phyloP scores from a whole-genome alignment of 2,113 vertebrate genomes.

The Deroptyus accipitrinus region DNA sequence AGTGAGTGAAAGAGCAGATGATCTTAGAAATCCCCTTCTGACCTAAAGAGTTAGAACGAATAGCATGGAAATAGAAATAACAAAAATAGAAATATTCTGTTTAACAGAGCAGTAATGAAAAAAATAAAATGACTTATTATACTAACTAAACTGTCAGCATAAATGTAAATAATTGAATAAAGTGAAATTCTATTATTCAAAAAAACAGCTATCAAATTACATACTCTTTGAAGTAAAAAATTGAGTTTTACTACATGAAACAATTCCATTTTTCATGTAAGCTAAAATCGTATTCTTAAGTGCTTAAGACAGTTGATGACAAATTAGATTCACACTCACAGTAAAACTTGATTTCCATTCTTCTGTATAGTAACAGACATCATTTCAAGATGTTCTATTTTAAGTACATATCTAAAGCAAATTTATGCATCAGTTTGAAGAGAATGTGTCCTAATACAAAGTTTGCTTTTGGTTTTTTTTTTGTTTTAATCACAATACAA shows the following conservation, averaged over 20 bases:
- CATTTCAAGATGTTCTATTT: neutral
- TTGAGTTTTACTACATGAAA: constrained; percentile 7
- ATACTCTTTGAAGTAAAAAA: constrained; percentile 38
- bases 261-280: neutral
- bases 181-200: neutral
- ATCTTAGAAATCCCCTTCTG: neutral
- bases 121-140: neutral
- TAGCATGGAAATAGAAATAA: neutral
- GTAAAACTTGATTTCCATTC: neutral
- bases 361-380: neutral
- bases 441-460: neutral
- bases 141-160: neutral
- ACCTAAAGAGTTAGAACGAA: neutral
- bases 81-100: neutral
- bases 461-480: neutral
- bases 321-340: neutral
- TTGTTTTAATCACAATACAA: neutral
- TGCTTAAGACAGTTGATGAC: neutral
- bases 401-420: neutral
- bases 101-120: neutral
- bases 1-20: neutral
- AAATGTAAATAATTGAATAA: neutral
- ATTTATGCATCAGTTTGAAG: neutral
- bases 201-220: neutral
- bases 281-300: neutral